Evolutionary conservation across 2,797 vertebrate genomes (phyloP).

Genomic region (Sebastes iracundus): DNA sequence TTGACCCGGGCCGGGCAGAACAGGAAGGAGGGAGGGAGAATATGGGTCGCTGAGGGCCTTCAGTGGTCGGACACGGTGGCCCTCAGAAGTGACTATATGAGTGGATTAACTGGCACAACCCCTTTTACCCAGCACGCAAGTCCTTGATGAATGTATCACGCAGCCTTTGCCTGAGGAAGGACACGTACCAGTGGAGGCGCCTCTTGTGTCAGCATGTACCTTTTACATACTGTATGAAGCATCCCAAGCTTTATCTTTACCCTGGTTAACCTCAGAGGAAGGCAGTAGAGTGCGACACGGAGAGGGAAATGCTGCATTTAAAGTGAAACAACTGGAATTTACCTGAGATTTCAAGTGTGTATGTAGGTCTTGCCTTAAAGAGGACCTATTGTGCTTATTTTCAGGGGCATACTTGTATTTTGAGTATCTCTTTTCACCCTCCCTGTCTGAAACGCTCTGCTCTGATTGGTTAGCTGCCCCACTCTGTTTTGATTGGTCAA

Average conservation of each 20-base stretch:
- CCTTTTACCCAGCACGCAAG: background rate
- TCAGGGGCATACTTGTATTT: too few species aligned
- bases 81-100: background rate
- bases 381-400: too few species aligned
- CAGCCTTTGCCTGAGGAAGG: slow-evolving; percentile 53
- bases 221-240: slow-evolving; percentile 76
- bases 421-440: too few species aligned
- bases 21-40: background rate
- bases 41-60: slow-evolving; percentile 28
- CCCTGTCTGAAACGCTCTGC: too few species aligned
- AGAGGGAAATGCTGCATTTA: background rate
- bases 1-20: background rate
- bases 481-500: too few species aligned
- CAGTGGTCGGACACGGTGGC: background rate
- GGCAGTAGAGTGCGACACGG: background rate
- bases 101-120: slow-evolving; percentile 26
- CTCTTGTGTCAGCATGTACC: slow-evolving; percentile 58
- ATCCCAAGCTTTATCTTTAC: slow-evolving; percentile 36
- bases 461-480: too few species aligned
- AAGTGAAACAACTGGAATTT: background rate
- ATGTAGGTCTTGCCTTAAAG: too few species aligned
- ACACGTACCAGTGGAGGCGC: slow-evolving; percentile 26
- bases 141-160: slow-evolving; percentile 44
- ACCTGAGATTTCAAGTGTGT: background rate
- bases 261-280: slow-evolving; percentile 41